These are phyloP conservation scores for Eurypyga helias DNA, from an alignment of 2,113 vertebrate species.

Conservation along the genomic window DNA sequence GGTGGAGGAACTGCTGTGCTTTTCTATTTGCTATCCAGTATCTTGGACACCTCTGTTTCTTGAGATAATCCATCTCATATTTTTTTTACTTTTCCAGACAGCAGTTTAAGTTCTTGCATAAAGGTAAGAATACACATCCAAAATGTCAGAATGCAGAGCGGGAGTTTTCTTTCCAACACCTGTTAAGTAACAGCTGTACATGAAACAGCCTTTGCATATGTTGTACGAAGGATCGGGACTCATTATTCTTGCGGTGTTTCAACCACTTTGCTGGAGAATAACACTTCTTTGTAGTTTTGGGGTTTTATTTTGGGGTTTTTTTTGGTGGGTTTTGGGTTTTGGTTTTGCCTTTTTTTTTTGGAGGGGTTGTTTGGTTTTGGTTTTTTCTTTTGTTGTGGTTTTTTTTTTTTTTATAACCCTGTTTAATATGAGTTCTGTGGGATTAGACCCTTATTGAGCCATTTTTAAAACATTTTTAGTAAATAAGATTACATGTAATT, in stretches of 20 bases:
- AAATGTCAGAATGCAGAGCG: neutral
- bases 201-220: neutral
- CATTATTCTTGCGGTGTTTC: neutral
- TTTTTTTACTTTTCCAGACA: neutral
- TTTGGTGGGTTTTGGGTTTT: too few species aligned
- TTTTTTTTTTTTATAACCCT: neutral
- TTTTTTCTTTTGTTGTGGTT: neutral
- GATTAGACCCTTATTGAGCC: neutral
- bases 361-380: neutral
- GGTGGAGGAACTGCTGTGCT: neutral
- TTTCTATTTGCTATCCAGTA: neutral
- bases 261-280: neutral
- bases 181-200: neutral
- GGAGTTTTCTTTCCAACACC: neutral
- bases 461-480: neutral
- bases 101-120: neutral
- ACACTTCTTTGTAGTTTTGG: rapidly evolving
- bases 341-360: too few species aligned
- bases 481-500: neutral
- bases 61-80: neutral
- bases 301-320: neutral
- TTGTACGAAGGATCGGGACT: neutral
- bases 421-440: neutral
- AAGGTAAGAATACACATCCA: neutral
- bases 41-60: neutral